A percentile compares a stretch with the other conserved stretches of the same genome.
phyloP scores from a whole-genome alignment of 2,888 invertebrate species.

The Anorthoa munda region DNA sequence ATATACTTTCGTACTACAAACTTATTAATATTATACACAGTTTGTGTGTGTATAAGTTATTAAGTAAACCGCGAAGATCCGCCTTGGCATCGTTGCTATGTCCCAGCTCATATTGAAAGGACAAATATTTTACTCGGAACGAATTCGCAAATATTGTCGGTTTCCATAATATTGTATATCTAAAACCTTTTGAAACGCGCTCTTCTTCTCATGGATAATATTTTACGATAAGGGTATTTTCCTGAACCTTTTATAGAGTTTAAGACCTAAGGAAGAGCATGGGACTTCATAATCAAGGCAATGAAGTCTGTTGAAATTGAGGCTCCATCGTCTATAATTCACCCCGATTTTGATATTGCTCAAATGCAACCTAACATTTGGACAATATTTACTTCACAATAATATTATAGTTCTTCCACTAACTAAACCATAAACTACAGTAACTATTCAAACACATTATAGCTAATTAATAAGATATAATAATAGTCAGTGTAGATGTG shows the following conservation, averaged over 20 bases:
- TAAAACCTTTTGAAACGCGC: neutral
- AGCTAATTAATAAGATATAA: slow-evolving; percentile 7
- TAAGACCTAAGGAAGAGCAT: no score
- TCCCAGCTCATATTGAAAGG: slow-evolving; percentile 51
- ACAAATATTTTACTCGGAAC: slow-evolving; percentile 38
- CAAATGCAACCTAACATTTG: no score
- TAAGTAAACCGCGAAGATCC: slow-evolving; percentile 50
- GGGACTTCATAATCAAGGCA: no score
- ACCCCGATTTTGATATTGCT: no score
- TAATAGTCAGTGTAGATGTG: neutral
- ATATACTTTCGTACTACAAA: neutral
- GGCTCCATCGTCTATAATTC: no score
- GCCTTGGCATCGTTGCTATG: slow-evolving; percentile 56
- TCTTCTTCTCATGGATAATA: neutral
- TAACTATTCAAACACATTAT: neutral
- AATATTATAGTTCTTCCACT: no score
- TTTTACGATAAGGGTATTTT: neutral
- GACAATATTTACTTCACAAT: no score
- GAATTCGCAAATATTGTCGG: slow-evolving; percentile 28
- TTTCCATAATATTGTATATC: slow-evolving; percentile 13
- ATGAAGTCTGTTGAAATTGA: no score
- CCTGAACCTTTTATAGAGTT: no score
- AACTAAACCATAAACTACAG: neutral
- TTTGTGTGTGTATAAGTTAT: slow-evolving; percentile 37
- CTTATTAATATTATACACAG: neutral